These are phyloP conservation scores for Alentia gelatinosa DNA, from an alignment of 2,888 invertebrate species.

Conservation along the genomic window DNA sequence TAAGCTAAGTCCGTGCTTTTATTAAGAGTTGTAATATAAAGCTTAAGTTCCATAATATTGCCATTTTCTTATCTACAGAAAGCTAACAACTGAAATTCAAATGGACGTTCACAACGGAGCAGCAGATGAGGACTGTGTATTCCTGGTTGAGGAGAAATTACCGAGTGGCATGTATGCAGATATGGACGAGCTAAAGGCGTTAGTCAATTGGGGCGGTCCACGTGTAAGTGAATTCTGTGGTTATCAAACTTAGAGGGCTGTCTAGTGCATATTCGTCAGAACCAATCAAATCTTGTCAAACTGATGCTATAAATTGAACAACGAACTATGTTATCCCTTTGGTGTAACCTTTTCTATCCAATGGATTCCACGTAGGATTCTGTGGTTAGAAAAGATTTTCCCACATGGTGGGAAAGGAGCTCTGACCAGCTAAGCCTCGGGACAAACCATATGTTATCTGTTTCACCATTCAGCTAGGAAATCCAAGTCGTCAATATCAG, in stretches of 20 bases:
- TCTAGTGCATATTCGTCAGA: too few species aligned
- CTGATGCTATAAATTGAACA: not conserved
- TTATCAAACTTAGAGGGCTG: not conserved
- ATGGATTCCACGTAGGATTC: not conserved
- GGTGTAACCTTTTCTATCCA: not conserved
- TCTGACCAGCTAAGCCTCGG: too few species aligned
- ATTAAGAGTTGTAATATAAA: too few species aligned
- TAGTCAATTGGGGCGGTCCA: not conserved
- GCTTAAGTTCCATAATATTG: too few species aligned
- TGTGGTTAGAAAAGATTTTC: not conserved
- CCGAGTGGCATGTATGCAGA: constrained; percentile 40
- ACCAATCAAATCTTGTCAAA: not conserved
- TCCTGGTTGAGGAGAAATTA: constrained; percentile 17
- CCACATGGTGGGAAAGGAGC: not conserved
- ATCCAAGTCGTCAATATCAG: too few species aligned
- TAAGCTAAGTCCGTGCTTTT: too few species aligned
- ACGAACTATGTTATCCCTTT: not conserved
- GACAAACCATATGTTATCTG: too few species aligned
- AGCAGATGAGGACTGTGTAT: not conserved
- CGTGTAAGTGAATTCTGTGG: not conserved
- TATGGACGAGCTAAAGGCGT: not conserved
- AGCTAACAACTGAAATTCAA: constrained; percentile 9
- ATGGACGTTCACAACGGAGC: not conserved
- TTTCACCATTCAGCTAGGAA: too few species aligned
- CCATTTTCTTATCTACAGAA: too few species aligned